phyloP scores from a whole-genome alignment of 2,113 vertebrate genomes.

The Gallinago jamesoni region DNA sequence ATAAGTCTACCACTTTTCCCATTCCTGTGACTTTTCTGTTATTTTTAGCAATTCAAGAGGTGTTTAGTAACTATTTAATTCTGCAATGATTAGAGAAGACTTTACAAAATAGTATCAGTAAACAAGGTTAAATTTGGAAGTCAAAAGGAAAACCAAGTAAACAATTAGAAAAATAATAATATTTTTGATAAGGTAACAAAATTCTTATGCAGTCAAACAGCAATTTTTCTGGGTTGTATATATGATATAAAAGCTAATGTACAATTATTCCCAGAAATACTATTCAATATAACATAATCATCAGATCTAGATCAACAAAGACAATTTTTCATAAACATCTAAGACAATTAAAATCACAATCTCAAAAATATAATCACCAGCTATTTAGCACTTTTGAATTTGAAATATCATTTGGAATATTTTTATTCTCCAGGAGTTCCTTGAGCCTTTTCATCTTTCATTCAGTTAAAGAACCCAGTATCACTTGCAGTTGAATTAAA shows the following conservation, averaged over 20 bases:
- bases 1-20: background rate
- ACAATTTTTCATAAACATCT: background rate
- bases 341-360: background rate
- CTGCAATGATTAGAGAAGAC: background rate
- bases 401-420: background rate
- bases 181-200: background rate
- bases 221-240: background rate
- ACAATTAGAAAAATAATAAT: background rate
- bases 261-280: background rate
- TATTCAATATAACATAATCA: background rate
- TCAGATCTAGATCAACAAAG: background rate
- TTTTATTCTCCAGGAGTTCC: background rate
- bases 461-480: background rate
- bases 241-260: background rate
- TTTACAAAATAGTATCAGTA: background rate
- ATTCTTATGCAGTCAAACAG: background rate
- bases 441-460: background rate
- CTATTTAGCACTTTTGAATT: background rate
- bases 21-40: background rate
- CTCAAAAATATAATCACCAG: background rate
- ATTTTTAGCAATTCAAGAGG: slow-evolving; percentile 2
- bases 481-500: background rate
- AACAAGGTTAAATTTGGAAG: slow-evolving; percentile 32
- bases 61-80: background rate
- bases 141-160: background rate